Evolutionary conservation across 2,797 vertebrate species (phyloP).

Genomic region (Lepilemur ruficaudatus): DNA sequence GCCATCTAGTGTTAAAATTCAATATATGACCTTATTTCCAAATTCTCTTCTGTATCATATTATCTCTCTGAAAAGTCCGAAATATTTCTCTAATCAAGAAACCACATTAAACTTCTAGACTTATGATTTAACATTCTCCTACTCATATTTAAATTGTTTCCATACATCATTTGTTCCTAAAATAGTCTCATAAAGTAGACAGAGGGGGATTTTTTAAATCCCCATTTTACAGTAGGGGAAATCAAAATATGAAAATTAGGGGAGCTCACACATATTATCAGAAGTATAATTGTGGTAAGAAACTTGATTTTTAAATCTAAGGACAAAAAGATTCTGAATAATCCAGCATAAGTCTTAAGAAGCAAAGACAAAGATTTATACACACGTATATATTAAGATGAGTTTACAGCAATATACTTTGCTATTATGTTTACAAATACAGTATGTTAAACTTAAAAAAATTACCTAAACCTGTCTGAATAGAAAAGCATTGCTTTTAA

Average conservation of each 20-base stretch:
- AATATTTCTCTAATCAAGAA: conserved; percentile 51
- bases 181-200: conserved; percentile 32
- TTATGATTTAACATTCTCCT: not conserved
- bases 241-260: conserved; percentile 15
- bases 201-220: not conserved
- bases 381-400: not conserved
- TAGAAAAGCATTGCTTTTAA: conserved; percentile 71
- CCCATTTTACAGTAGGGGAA: not conserved
- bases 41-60: not conserved
- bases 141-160: not conserved
- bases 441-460: conserved; percentile 59
- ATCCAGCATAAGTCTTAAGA: not conserved
- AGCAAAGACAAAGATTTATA: not conserved
- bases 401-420: conserved; percentile 24
- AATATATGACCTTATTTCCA: conserved; percentile 36
- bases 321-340: conserved; percentile 1
- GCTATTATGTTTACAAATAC: conserved; percentile 66
- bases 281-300: not conserved
- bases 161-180: conserved; percentile 27
- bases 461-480: conserved; percentile 67
- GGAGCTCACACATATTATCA: not conserved
- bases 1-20: conserved; percentile 1
- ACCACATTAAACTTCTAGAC: not conserved
- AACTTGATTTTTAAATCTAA: not conserved
- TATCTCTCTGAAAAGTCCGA: conserved; percentile 2